Base-by-base conservation (phyloP, 2,888 invertebrate genomes). In the Drepanosiphum platanoidis region DNA sequence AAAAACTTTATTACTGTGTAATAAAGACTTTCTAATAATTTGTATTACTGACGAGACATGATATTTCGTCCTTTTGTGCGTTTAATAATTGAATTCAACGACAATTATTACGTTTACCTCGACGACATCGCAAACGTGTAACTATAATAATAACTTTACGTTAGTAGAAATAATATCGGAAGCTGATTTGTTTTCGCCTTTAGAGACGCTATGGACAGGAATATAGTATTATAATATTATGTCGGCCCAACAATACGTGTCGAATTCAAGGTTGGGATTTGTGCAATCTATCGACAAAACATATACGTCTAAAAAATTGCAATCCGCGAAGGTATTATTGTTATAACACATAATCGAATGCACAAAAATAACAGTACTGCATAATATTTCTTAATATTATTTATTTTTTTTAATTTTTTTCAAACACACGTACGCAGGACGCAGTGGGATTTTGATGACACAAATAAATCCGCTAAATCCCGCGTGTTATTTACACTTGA, bases 231-330 rank as follows among this genome's bases (percentile, higher is more conserved):
- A n/a, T n/a, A 78, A 66, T 42, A 2, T 22, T 15, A 42, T 42
- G 39, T 15, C 42, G 34, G 30, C 18, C 30, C 78, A 42, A 78
- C 66, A 66, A 66, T 78, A 42, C 66, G 66, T 39, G 42, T 66
- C 78, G 42, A 42, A 66, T 78, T 78, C 78, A 78, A 78, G 78
- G 78, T 66, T 11, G 22, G 13, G 32, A 32, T 42, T 64, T 46
- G 66, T 78, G 66, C 78, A 78, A 78, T 66, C 42, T 42, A 42
- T 78, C 66, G 64, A 46, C 32, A 30, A 42, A 18, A 42, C 64
- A 46, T 32, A 75, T 32, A 9, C 5, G n/a, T 30, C 30, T 42
- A 34, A 75, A 75, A 36, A 36, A n/a, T 58, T 52, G 58, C 27
- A 36, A 36, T 34, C 15, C 7, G 13, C 34, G 8, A 75, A 27